Evolutionary conservation across 2,797 vertebrate genomes (phyloP), one percentile per base, ranked within the genome.

Genomic region (Rhabdomys pumilio): DNA sequence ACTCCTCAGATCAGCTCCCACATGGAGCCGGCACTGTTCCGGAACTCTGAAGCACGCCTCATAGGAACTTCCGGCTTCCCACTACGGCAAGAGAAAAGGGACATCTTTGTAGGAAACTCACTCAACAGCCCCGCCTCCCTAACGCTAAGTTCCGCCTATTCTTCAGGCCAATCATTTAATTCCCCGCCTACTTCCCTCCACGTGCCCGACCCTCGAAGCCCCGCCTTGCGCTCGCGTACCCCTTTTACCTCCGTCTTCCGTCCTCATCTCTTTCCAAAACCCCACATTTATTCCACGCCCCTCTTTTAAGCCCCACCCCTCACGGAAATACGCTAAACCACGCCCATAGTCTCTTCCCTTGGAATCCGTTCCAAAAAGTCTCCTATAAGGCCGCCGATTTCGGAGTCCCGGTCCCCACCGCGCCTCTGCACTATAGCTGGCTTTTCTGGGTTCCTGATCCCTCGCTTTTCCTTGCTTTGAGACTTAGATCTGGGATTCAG

Each of bases 41-140:
- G 97, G 96, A 98, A 97, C n/a, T 1, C 9, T 0, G 3, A 1
- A 24, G 1, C 84, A 75, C 0, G 20, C 61, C 3, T 77, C 15
- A 7, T 0, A 2, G 1, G 17, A 31, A 10, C 90, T 97, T 97
- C 97, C 96, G 90, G 93, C 73, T 50, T 63, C 50, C 0, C 13
- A 1, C 89, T 96, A 98, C 95, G 97, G 97, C 93, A 72, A 92
- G 95, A 0, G 92, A 72, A 77, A 81, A 94, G 59, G 97, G 15
- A 59, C 97, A 93, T 19, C 0, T 24, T 77, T 80, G 4, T 6
- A 0, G 6, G 13, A 50, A 65, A 38, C 0, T 38, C 6, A 7
- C 6, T 3, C 0, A 10, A 0, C 9, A n/a, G 38, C 67, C 26
- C 87, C 69, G 26, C 91, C 91, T 17, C 73, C 20, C 20, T 0